phyloP scores from a whole-genome alignment of 2,113 vertebrate species.

The Mesoclemmys tuberculata region DNA sequence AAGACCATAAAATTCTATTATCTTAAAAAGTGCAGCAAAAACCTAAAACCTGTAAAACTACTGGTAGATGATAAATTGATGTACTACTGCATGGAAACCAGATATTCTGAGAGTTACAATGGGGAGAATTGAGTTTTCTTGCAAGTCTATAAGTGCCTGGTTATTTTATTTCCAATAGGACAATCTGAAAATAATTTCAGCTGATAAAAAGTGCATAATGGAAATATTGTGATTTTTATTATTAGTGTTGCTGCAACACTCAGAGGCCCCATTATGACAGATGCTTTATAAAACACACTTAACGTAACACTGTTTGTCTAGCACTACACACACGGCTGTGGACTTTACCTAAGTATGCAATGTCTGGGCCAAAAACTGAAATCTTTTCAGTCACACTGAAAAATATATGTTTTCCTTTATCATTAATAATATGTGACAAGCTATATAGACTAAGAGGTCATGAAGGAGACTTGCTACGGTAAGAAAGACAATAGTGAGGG shows the following conservation, averaged over 20 bases:
- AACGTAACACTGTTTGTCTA: too few relatives aligned
- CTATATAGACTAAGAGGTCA: too few relatives aligned
- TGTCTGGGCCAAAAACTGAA: too few relatives aligned
- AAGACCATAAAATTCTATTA: constrained; percentile 3
- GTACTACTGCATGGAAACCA: background rate
- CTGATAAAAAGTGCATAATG: background rate
- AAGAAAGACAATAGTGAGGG: too few relatives aligned
- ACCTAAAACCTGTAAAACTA: background rate
- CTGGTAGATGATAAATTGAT: background rate
- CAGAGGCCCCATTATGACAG: background rate
- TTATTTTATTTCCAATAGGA: background rate
- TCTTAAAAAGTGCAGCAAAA: background rate
- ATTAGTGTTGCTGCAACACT: background rate
- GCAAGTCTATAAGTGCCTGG: background rate
- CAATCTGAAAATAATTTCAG: constrained; percentile 8
- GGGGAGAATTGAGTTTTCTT: background rate
- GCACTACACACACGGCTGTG: too few relatives aligned
- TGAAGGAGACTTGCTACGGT: too few relatives aligned
- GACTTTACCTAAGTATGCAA: too few relatives aligned
- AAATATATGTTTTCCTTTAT: too few relatives aligned
- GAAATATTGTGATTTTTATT: background rate
- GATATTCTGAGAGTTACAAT: background rate
- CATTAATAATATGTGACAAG: too few relatives aligned
- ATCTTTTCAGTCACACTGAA: too few relatives aligned
- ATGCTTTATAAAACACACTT: background rate